phyloP scores from a whole-genome alignment of 1,140 invertebrate species.

The Metaphire vulgaris region DNA sequence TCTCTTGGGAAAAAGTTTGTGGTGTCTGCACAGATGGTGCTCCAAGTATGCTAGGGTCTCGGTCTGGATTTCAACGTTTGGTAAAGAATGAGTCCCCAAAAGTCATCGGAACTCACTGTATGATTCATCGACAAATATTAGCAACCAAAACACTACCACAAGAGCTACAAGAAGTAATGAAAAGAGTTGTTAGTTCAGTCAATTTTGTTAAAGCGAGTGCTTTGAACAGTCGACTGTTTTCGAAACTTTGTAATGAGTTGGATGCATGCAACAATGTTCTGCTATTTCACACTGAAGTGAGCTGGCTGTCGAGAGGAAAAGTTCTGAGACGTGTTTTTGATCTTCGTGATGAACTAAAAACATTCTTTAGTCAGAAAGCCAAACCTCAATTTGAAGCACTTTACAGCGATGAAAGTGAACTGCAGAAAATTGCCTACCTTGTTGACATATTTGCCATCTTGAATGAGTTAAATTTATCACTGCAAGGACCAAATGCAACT shows the following conservation, averaged over 20 bases:
- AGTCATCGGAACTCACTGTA: conserved; percentile 35
- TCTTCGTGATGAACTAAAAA: conserved; percentile 33
- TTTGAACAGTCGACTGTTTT: conserved; percentile 35
- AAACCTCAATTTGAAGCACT: conserved; percentile 28
- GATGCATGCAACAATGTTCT: conserved; percentile 32
- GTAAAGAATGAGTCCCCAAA: conserved; percentile 33
- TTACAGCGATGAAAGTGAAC: conserved; percentile 27
- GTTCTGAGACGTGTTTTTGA: conserved; percentile 35
- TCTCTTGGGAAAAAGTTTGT: conserved; percentile 27
- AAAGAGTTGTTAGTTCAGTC: conserved; percentile 33
- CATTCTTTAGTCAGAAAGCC: conserved; percentile 32
- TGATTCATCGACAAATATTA: conserved; percentile 36
- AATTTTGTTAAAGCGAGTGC: conserved; percentile 36
- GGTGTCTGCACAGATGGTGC: conserved; percentile 40
- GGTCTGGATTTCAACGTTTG: conserved; percentile 33
- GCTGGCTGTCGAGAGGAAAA: conserved; percentile 36
- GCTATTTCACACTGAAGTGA: conserved; percentile 36
- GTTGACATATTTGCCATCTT: conserved; percentile 28
- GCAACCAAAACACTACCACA: conserved; percentile 32
- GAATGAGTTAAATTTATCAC: conserved; percentile 28
- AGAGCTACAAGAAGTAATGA: conserved; percentile 32
- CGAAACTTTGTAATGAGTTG: conserved; percentile 32
- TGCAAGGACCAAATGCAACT: conserved; percentile 23
- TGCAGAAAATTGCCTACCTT: conserved; percentile 24
- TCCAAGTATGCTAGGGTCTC: conserved; percentile 34